Conservation (phyloP, 2,797 vertebrate genomes). For the Argyrosomus regius region DNA sequence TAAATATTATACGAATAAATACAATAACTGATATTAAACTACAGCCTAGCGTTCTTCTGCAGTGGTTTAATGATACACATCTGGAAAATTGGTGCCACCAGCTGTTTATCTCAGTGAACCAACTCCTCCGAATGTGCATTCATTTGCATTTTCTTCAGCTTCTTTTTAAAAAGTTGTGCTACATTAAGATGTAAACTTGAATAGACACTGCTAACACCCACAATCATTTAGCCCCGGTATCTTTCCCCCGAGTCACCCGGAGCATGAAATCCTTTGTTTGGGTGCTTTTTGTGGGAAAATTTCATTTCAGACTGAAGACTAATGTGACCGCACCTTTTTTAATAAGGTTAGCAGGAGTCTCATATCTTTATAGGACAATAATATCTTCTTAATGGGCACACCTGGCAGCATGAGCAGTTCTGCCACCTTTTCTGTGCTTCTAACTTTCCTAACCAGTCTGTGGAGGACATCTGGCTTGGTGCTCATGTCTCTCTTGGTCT, state of each 20-base stretch:
- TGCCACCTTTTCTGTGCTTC: constrained; percentile 6
- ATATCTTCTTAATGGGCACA: not conserved
- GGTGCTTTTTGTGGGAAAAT: not conserved
- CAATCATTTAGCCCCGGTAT: not conserved
- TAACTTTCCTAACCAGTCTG: not conserved
- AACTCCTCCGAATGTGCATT: rapidly evolving
- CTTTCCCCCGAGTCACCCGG: not conserved
- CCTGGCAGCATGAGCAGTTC: constrained; percentile 6
- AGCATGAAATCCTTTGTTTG: not conserved
- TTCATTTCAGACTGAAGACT: not conserved
- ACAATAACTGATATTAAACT: not conserved
- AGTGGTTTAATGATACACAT: not conserved
- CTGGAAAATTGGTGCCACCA: not conserved
- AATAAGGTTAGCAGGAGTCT: constrained; percentile 16
- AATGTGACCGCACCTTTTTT: constrained; percentile 45
- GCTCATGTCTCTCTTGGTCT: not conserved
- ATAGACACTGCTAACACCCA: not conserved
- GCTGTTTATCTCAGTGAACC: not conserved
- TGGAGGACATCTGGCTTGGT: not conserved
- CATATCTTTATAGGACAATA: not conserved
- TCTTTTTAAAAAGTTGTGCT: not conserved
- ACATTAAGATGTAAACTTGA: not conserved
- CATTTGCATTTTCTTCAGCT: not conserved
- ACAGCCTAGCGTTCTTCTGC: not conserved
- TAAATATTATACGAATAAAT: not conserved